Base-by-base conservation (phyloP, 1,140 invertebrate genomes). In the Macrobrachium nipponense region DNA sequence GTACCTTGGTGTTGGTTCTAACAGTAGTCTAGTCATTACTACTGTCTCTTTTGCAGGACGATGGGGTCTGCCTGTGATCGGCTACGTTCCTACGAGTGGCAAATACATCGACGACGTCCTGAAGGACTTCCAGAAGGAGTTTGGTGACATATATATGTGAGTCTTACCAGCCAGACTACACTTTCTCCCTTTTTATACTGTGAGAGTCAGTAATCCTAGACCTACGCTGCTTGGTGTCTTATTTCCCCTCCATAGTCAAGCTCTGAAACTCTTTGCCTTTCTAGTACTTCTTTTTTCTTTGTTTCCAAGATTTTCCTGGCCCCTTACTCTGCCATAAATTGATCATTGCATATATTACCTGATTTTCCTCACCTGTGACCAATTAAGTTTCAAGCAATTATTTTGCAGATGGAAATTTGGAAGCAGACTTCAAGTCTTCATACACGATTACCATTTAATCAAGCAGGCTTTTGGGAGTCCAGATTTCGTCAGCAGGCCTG, bases 61-160 rank as follows among this genome's bases (percentile, higher is more conserved):
- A 20, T 84, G 82, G 82, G 82, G 82, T 8, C 44, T 84, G 10
- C 82, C 82, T 18, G 62, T 84, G 44, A 58, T 78, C 23, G 82
- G 82, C 18, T 84, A 84, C 75, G 68, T 84, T 3, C 82, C 82
- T 17, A 14, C 66, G 3, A 68, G 43, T 3, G 58, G 8, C 0
- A 78, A 78, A n/a, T 23, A 4, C n/a, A 17, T 84, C 7, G 61
- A 68, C 27, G 82, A 84, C 44, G 61, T 77, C 1, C 61, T 84
- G 1, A 8, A 7, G 1, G 73, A 84, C 27, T 14, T 84, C 8
- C 73, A 78, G 14, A 68, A 84, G 44, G 20, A 84, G 23, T 23
- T 77, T 44, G 82, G 82, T 6, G 82, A 84, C 61, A 78, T 84
- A 11, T 78, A 68, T 36, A 12, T 84, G 82, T 84, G 61, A 84